Percentiles rank a stretch among this genome's conserved stretches.
phyloP scores from a whole-genome alignment of 2,888 invertebrate species.

The Xylocampa areola region DNA sequence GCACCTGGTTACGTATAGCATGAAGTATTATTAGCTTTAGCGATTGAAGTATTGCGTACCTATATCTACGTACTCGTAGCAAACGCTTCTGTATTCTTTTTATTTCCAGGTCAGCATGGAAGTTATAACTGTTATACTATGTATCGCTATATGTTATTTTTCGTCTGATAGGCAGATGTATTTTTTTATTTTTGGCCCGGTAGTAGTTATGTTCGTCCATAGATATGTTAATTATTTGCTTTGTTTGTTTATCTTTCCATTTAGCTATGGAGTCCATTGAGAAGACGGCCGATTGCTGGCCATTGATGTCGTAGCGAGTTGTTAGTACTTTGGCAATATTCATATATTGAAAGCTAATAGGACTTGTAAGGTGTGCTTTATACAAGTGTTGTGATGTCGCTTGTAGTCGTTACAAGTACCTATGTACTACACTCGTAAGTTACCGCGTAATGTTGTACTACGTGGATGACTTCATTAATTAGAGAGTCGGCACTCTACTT shows the following conservation, averaged over 20 bases:
- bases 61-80: conserved; percentile 37
- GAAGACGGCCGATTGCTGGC: conserved; percentile 13
- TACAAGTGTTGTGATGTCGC: conserved; percentile 34
- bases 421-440: background rate
- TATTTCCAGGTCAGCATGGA: conserved; percentile 45
- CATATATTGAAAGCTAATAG: conserved; percentile 13
- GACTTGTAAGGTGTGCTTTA: conserved; percentile 31
- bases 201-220: conserved; percentile 34
- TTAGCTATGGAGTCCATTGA: conserved; percentile 38
- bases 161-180: conserved; percentile 29
- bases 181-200: conserved; percentile 28
- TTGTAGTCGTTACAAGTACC: conserved; percentile 5
- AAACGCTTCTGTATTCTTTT: conserved; percentile 48
- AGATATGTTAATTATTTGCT: conserved; percentile 43
- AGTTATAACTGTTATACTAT: conserved; percentile 22
- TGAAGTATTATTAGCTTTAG: conserved; percentile 56
- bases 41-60: conserved; percentile 42
- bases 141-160: conserved; percentile 32
- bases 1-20: conserved; percentile 57
- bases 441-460: background rate
- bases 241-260: conserved; percentile 54
- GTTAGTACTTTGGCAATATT: conserved; percentile 14
- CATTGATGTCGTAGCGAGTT: conserved; percentile 21
- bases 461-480: conserved; percentile 11
- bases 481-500: conserved; percentile 14